Evolutionary conservation across 2,113 vertebrate species (phyloP).

Genomic region (Corydoras sp.): DNA sequence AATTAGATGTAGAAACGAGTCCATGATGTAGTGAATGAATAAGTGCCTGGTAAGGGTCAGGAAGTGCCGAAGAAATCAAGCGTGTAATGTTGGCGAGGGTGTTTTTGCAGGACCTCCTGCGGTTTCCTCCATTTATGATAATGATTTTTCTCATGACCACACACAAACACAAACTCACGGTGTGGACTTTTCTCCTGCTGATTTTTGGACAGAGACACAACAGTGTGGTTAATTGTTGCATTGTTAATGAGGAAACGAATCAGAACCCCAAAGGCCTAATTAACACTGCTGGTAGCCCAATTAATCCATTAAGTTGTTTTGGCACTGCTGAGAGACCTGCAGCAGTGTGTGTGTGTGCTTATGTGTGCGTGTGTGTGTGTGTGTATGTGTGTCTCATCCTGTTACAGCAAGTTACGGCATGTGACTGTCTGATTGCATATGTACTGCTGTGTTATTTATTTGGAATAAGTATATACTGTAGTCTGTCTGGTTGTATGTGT

Average conservation of each 20-base stretch:
- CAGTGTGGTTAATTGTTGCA: slow-evolving; percentile 71
- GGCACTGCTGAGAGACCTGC: slow-evolving; percentile 55
- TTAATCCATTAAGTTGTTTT: slow-evolving; percentile 96
- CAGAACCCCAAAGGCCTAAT: slow-evolving; percentile 92
- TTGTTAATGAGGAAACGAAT: slow-evolving; percentile 84
- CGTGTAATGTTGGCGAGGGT: too few species aligned
- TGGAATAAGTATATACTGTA: background rate
- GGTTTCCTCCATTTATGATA: background rate
- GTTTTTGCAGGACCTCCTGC: background rate
- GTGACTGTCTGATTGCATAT: background rate
- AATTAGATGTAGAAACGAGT: too few species aligned
- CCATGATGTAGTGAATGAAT: too few species aligned
- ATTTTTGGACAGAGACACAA: slow-evolving; percentile 75
- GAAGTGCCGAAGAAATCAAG: too few species aligned
- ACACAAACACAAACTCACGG: background rate
- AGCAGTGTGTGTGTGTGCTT: slow-evolving; percentile 30
- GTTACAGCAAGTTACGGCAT: background rate
- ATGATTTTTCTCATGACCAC: background rate
- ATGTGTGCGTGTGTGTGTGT: slow-evolving; percentile 10
- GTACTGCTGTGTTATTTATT: slow-evolving; percentile 2
- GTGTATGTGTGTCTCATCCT: background rate
- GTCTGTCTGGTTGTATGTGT: background rate
- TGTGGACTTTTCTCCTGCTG: slow-evolving; percentile 65
- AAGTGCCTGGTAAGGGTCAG: too few species aligned
- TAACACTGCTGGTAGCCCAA: slow-evolving; percentile 92